Evolutionary conservation across 2,888 invertebrate species (phyloP).

Genomic region (Clusia tigrina): DNA sequence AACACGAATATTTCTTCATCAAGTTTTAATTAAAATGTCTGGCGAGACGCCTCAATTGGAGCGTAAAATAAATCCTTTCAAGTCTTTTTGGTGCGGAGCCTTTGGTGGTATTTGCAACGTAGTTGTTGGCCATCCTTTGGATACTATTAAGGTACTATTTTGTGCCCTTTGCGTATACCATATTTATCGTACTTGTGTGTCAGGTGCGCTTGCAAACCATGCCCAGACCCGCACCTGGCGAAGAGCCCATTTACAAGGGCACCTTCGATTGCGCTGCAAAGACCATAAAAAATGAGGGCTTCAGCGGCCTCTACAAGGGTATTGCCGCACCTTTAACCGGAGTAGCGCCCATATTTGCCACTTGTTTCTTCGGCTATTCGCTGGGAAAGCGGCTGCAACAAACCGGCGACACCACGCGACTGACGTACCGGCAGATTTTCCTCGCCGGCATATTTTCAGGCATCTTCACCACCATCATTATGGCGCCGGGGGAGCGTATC

Average conservation of each 20-base stretch:
- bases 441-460: slow-evolving; percentile 96
- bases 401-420: slow-evolving; percentile 68
- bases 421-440: slow-evolving; percentile 82
- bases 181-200: slow-evolving; percentile 14
- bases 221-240: slow-evolving; percentile 81
- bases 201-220: slow-evolving; percentile 96
- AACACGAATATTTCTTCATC: too few species aligned
- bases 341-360: slow-evolving; percentile 98
- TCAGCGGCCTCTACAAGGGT: slow-evolving; percentile 84
- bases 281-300: slow-evolving; percentile 87
- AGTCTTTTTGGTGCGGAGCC: slow-evolving; percentile 96
- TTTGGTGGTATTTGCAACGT: slow-evolving; percentile 97
- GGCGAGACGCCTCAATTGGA: slow-evolving; percentile 37
- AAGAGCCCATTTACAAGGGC: slow-evolving; percentile 81
- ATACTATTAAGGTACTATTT: slow-evolving; percentile 82
- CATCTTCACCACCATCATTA: slow-evolving; percentile 93
- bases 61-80: slow-evolving; percentile 75
- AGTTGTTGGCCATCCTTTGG: slow-evolving; percentile 94
- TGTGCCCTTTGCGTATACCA: not conserved
- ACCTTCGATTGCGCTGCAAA: slow-evolving; percentile 93
- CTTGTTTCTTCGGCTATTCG: slow-evolving; percentile 95
- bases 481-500: slow-evolving; percentile 98
- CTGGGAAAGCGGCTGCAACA: slow-evolving; percentile 89
- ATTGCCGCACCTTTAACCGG: slow-evolving; percentile 93
- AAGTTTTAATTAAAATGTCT: slow-evolving; percentile 3